Evolutionary conservation across 1,140 invertebrate genomes (phyloP), one percentile per base, ranked within the genome.

Genomic region (Euglossa dilemma): DNA sequence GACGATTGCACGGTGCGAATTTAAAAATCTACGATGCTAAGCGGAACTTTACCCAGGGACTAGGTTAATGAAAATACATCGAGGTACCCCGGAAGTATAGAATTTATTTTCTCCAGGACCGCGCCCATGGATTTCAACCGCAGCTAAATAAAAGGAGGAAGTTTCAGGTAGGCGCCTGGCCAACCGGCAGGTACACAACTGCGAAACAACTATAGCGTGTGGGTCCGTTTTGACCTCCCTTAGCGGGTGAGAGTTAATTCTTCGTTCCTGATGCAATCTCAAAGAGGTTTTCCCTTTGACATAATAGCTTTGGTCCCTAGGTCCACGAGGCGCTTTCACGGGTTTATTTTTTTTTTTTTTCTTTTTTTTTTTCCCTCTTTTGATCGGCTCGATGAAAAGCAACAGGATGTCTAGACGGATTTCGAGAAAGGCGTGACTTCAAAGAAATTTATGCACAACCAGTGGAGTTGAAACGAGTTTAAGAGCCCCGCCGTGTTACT

Each of bases 391-490:
- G 56, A 70, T 14, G 47, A 63, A 83, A 83, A 61, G 47, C n/a
- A 69, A 23, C 45, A 23, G 43, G 0, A 25, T 11, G 67, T 70
- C 74, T 70, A 71, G 75, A 78, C 81, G 20, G 20, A 78, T 70
- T 71, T 83, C 50, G 36, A 54, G 20, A 52, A 61, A 56, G 63
- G 56, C 36, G 50, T 0, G 71, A 80, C 78, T 70, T 84, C 78
- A 84, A 84, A 84, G 77, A 74, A 75, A 75, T 59, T 61, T 54
- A 72, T 50, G 74, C 74, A 73, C 56, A 67, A 69, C 52, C 74
- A 28, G 54, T 28, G 74, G 64, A 71, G 78, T 78, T 75, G 63
- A 61, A 74, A 82, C 79, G 84, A 87, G 76, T 88, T 87, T 85
- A 82, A 87, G 77, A 75, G 75, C 76, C 36, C 14, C 43, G 20